phyloP scores from a whole-genome alignment of 2,113 vertebrate genomes.

The Anhinga rufa region DNA sequence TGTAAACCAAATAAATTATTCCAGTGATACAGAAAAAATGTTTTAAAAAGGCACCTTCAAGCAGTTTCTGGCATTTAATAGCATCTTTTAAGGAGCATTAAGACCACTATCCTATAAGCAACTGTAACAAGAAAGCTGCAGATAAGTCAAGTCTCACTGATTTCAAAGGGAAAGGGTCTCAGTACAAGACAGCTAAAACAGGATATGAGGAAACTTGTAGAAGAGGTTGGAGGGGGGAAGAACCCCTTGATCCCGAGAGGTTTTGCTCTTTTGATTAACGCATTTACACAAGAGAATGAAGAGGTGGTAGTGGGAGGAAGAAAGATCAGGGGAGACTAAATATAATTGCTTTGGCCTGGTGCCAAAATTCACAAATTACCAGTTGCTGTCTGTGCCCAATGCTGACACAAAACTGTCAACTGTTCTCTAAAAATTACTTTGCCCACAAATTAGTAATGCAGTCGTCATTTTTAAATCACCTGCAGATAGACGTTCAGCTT shows the following conservation, averaged over 20 bases:
- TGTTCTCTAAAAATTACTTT: not conserved
- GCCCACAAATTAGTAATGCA: not conserved
- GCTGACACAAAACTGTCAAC: not conserved
- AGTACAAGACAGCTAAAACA: not conserved
- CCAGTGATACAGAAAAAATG: not conserved
- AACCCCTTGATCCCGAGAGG: not conserved
- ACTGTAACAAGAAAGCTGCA: not conserved
- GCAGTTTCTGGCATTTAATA: not conserved
- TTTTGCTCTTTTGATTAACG: not conserved
- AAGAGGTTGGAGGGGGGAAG: not conserved
- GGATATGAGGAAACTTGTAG: not conserved
- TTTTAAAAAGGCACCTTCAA: not conserved
- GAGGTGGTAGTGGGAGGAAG: not conserved
- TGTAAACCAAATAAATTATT: not conserved
- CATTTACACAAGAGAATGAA: not conserved
- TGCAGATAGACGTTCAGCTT: not conserved
- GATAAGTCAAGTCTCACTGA: not conserved
- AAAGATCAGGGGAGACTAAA: not conserved
- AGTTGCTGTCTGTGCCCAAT: not conserved
- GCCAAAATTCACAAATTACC: conserved; percentile 33
- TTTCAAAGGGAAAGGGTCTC: not conserved
- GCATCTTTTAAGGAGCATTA: not conserved
- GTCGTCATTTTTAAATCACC: not conserved
- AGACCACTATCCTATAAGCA: not conserved
- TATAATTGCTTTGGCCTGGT: not conserved